phyloP scores from a whole-genome alignment of 1,140 invertebrate genomes.

The Pogonomyrmex barbatus region DNA sequence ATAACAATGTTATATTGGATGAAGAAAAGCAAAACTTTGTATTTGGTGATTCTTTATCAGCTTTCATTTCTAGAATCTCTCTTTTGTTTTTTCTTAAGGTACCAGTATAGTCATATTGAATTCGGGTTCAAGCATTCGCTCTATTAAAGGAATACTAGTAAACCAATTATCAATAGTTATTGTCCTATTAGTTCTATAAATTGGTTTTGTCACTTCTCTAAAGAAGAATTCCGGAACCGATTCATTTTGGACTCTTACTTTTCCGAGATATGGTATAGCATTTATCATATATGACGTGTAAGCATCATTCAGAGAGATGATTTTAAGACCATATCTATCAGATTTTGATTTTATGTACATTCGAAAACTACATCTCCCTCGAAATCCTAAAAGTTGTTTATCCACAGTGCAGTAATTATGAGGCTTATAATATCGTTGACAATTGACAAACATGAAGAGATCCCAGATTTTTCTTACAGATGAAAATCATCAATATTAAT shows the following conservation, averaged over 20 bases:
- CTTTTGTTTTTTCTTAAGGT: background rate
- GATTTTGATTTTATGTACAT: background rate
- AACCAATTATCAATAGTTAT: background rate
- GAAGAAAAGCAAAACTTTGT: background rate
- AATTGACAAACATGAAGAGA: background rate
- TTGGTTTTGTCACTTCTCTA: background rate
- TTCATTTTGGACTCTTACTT: background rate
- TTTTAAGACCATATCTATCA: background rate
- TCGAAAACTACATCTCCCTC: background rate
- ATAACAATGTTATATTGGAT: background rate
- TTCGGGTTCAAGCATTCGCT: background rate
- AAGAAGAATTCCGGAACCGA: background rate
- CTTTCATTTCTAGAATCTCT: slow-evolving; percentile 1
- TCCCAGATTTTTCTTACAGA: background rate
- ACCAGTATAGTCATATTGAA: background rate
- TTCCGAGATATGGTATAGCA: background rate
- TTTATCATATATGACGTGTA: background rate
- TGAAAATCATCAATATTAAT: background rate
- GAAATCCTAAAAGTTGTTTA: background rate
- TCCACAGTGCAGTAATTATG: background rate
- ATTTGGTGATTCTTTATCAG: background rate
- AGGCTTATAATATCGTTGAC: background rate
- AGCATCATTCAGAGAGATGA: background rate
- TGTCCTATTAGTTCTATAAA: background rate
- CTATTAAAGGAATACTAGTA: background rate